These are phyloP conservation scores for Achatina immaculata DNA, from an alignment of 1,140 invertebrate species.

Conservation along the genomic window DNA sequence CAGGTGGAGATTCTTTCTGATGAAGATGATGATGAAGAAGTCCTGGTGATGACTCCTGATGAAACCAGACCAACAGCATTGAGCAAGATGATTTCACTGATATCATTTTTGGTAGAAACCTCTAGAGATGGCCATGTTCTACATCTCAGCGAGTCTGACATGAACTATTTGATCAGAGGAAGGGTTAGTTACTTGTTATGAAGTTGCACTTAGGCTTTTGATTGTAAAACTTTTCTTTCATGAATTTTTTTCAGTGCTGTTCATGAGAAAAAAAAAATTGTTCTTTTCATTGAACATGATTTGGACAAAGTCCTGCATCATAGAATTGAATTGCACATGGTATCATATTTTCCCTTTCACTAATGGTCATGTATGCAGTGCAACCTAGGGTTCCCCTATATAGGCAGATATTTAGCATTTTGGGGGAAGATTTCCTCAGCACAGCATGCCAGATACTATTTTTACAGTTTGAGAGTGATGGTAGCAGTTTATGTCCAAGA, in stretches of 20 bases:
- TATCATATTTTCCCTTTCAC: no score
- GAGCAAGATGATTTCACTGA: conserved; percentile 95
- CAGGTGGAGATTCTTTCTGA: conserved; percentile 74
- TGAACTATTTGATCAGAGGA: conserved; percentile 36
- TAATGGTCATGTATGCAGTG: no score
- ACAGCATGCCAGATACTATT: no score
- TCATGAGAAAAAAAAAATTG: background rate
- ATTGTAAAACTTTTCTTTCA: background rate
- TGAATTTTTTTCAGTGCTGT: background rate
- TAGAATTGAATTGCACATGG: no score
- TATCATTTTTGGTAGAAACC: conserved; percentile 88
- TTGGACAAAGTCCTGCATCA: no score
- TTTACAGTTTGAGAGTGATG: no score
- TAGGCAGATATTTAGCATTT: no score
- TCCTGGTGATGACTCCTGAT: conserved; percentile 76
- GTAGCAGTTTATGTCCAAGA: no score
- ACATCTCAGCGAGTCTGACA: conserved; percentile 36
- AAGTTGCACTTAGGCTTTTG: background rate
- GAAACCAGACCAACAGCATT: conserved; percentile 89
- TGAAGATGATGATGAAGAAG: conserved; percentile 83
- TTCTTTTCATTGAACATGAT: no score
- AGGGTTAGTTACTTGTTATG: conserved; percentile 22
- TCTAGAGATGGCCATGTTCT: conserved; percentile 74
- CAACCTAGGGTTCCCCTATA: no score
- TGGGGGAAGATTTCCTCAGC: no score